Evolutionary conservation across 2,797 vertebrate genomes (phyloP).

Genomic region (Hydrophis major): DNA sequence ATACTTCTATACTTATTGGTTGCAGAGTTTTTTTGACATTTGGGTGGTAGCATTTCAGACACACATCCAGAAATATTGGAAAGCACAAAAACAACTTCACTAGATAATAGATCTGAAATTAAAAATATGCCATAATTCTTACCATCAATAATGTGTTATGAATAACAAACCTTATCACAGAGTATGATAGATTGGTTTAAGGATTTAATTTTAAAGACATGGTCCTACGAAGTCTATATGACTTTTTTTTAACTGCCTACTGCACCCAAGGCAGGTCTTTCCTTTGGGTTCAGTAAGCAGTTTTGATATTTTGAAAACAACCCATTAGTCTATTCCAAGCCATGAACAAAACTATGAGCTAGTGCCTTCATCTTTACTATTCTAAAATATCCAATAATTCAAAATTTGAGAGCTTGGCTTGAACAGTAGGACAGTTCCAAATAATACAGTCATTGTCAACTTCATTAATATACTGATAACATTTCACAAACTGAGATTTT

Average conservation of each 20-base stretch:
- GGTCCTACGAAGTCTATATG: neutral
- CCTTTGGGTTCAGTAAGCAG: neutral
- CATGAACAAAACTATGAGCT: neutral
- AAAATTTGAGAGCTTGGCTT: neutral
- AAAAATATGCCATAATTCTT: slow-evolving; percentile 11
- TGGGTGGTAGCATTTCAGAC: slow-evolving; percentile 62
- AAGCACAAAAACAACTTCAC: slow-evolving; percentile 71
- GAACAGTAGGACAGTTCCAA: neutral
- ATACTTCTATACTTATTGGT: slow-evolving; percentile 82
- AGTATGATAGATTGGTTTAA: neutral
- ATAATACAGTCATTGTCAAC: neutral
- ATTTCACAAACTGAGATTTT: neutral
- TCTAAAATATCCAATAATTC: neutral
- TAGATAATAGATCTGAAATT: slow-evolving; percentile 71
- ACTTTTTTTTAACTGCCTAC: neutral
- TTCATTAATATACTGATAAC: neutral
- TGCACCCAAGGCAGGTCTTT: neutral
- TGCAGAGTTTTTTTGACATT: slow-evolving; percentile 73
- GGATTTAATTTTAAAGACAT: neutral
- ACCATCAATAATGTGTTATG: neutral
- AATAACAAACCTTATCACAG: neutral
- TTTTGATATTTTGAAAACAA: neutral
- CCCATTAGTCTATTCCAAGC: neutral
- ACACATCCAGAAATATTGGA: slow-evolving; percentile 82
- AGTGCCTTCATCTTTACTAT: neutral